These are phyloP conservation scores for Bradypus variegatus DNA, from an alignment of 2,797 vertebrate species.

Conservation along the genomic window DNA sequence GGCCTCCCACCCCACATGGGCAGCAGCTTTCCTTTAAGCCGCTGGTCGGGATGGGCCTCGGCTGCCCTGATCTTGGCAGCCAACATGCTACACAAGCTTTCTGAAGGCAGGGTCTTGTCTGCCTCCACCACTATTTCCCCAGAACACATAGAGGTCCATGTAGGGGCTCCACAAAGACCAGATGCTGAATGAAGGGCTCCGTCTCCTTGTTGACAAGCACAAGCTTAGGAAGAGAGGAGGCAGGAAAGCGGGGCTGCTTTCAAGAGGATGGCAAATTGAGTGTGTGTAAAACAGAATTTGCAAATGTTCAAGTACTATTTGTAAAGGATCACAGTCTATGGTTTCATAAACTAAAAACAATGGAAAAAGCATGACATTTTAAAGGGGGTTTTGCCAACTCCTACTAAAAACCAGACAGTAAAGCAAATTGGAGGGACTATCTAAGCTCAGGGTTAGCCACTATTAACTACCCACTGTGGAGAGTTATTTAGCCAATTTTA, in stretches of 20 bases:
- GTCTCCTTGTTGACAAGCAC: background rate
- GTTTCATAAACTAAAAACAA: background rate
- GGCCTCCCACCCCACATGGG: background rate
- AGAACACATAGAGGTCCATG: fast-evolving
- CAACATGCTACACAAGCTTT: too few species aligned
- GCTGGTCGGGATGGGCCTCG: background rate
- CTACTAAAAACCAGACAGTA: background rate
- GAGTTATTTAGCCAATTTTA: background rate
- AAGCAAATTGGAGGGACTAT: background rate
- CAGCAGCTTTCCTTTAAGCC: background rate
- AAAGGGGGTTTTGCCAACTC: background rate
- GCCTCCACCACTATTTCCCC: background rate
- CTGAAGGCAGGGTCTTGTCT: background rate
- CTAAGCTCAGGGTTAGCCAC: too few species aligned
- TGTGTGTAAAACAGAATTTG: background rate
- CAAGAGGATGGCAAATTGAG: background rate
- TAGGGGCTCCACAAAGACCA: background rate
- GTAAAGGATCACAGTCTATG: background rate
- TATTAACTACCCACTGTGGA: fast-evolving
- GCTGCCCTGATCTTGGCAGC: fast-evolving
- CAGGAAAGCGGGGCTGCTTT: background rate
- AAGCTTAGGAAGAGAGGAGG: background rate
- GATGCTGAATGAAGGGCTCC: background rate
- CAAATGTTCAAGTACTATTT: background rate
- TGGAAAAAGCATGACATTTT: background rate